Conservation (phyloP, 1,140 invertebrate genomes). For the Carposina sasakii region DNA sequence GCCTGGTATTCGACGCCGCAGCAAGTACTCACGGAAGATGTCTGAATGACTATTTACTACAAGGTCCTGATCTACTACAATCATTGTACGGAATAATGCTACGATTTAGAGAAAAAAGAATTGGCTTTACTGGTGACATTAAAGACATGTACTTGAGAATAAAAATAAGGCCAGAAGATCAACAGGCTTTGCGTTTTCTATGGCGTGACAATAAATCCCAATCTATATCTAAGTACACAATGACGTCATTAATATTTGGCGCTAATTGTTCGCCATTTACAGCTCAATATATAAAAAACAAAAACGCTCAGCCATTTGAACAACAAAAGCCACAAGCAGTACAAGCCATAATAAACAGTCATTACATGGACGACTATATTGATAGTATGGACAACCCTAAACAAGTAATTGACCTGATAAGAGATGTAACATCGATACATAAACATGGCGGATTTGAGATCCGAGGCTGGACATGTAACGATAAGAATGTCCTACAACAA, state of each 20-base stretch:
- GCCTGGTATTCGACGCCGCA: conserved; percentile 31
- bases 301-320: conserved; percentile 26
- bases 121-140: conserved; percentile 21
- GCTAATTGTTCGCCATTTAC: neutral
- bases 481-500: neutral
- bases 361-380: conserved; percentile 40
- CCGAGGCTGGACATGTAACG: conserved; percentile 4
- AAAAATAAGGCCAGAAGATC: conserved; percentile 17
- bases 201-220: conserved; percentile 9
- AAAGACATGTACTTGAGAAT: conserved; percentile 21
- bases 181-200: conserved; percentile 22
- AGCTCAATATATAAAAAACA: conserved; percentile 32
- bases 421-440: conserved; percentile 24
- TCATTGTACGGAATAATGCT: conserved; percentile 22
- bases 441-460: conserved; percentile 14
- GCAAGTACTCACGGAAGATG: conserved; percentile 9
- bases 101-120: conserved; percentile 21
- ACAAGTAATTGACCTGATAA: conserved; percentile 19
- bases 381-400: conserved; percentile 18
- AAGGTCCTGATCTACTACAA: conserved; percentile 19
- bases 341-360: conserved; percentile 16
- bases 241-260: conserved; percentile 22
- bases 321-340: conserved; percentile 16
- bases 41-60: conserved; percentile 24
- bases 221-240: neutral